Evolutionary conservation across 2,888 invertebrate genomes (phyloP), one percentile per base, ranked within the genome.

Genomic region (Drosophila austrosaltans): DNA sequence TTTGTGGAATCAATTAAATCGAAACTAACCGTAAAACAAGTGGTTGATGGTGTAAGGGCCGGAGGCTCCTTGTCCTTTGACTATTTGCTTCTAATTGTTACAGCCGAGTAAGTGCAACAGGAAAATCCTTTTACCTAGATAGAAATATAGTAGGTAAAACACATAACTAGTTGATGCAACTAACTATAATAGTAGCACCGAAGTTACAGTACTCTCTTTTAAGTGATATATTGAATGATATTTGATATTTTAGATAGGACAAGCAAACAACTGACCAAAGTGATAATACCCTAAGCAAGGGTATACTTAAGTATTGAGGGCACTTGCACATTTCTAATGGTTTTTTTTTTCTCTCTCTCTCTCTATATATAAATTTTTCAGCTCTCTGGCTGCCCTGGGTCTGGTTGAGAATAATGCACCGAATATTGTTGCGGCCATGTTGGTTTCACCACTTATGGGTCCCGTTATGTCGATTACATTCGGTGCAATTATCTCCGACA

Each of bases 391-490:
- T 65, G 96, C 96, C n/a, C 92, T 97, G 66, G 97, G 97, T 54
- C 92, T 97, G 48, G 95, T 96, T 28, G 97, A 97, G 91, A 96
- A 96, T 92, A 97, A 96, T 89, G 95, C 96, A 5, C 96, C 97
- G 0, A 95, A 96, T 82, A 95, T 97, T 75, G 95, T 95, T 25
- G 96, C 96, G 30, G 96, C 96, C 30, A 96, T 96, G 96, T 91
- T 96, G 82, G 95, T 96, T 0, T 96, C 96, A 1, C 96, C 96
- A 0, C 93, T 96, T 10, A 96, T 96, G 96, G 96, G 96, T 1
- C 97, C 97, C 0, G 97, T 97, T 12, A 95, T 97, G 95, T 97
- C 96, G n/a, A 94, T 96, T 76, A 96, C 96, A 63, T 97, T 97
- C 90, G 97, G 97, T 6, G 94, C 95, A 25, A 96, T 96, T 72